A percentile compares a stretch with the other conserved stretches of the same genome.
phyloP scores from a whole-genome alignment of 2,113 vertebrate species.

The Callocephalon fimbriatum region DNA sequence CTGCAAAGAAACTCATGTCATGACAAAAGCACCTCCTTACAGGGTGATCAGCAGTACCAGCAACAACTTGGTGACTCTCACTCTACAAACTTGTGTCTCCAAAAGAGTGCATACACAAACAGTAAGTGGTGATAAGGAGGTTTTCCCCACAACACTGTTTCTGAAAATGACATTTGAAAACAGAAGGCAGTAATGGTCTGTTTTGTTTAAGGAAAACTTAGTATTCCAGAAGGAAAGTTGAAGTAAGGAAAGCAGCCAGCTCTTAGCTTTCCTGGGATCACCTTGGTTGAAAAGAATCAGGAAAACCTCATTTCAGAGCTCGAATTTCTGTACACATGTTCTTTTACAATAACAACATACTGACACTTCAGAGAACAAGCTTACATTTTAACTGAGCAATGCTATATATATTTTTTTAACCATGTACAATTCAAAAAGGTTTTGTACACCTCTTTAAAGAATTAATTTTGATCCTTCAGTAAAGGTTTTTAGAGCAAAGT shows the following conservation, averaged over 20 bases:
- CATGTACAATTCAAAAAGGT: background rate
- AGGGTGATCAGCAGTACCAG: too few species aligned
- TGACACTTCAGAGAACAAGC: background rate
- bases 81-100: background rate
- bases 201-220: background rate
- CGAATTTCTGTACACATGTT: background rate
- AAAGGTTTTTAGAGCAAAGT: background rate
- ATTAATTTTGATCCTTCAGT: background rate
- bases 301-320: background rate
- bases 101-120: rapidly evolving
- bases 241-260: background rate
- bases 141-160: background rate
- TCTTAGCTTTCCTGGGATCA: background rate
- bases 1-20: background rate
- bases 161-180: background rate
- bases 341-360: background rate
- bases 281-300: background rate
- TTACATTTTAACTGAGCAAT: background rate
- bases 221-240: background rate
- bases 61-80: background rate
- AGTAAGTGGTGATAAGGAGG: rapidly evolving
- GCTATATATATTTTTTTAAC: background rate
- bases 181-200: background rate
- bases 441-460: background rate
- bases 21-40: background rate